Base-by-base conservation (phyloP, 2,888 invertebrate genomes). In the Heliconius sara region DNA sequence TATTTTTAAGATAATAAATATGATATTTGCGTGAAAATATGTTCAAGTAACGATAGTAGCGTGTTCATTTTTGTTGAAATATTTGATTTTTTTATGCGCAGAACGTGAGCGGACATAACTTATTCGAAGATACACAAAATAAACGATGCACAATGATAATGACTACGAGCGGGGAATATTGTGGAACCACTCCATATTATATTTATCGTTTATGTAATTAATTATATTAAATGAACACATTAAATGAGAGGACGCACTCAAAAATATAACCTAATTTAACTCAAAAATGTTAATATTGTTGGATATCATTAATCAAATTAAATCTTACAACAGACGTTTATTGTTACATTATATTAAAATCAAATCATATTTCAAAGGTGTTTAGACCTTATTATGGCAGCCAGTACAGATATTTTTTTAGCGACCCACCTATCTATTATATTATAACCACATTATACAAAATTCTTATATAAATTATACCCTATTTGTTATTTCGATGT, bases 51-150 rank as follows among this genome's bases (percentile, higher is more conserved):
- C 13, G 30, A n/a, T 22, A 16, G 60, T 60, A 57, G 57, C n/a
- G 68, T 67, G 73, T 79, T 68, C 63, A 60, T 47, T 57, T 52
- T 74, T 66, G 74, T 79, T n/a, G 43, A 27, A 79, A 68, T 47
- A 79, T 79, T 75, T 68, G 68, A 79, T 67, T 76, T 79, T 72
- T 79, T 79, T 79, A 79, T 76, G 66, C 78, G 77, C 78, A 66
- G 78, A 78, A 78, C 73, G 82, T 77, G 78, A 63, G 77, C 57
- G 72, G 74, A 78, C 79, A 80, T 80, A 81, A 81, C 80, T 79
- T 70, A 75, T 60, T 73, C 13, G 73, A 25, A 57, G 67, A 67
- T 78, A 67, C 43, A 57, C 30, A 68, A 60, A 43, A 78, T 74
- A 73, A 78, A 78, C 73, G 43, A 25, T 39, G 60, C n/a, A 16